A percentile compares a stretch with the other conserved stretches of the same genome.
Evolutionary conservation across 2,888 invertebrate species (phyloP).

Genomic region (Volucella inanis): DNA sequence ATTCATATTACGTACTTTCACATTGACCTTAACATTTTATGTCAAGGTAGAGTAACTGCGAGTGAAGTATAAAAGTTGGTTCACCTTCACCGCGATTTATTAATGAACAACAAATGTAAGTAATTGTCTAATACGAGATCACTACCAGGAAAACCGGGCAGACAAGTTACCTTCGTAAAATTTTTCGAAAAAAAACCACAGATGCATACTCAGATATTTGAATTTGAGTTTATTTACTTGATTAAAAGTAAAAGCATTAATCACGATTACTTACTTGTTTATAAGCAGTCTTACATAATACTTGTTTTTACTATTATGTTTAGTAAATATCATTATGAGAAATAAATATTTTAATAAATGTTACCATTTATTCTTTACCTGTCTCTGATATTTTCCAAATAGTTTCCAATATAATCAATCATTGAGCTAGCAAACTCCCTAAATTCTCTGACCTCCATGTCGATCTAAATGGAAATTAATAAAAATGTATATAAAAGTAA

Average conservation of each 20-base stretch:
- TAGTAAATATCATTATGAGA: conserved; percentile 19
- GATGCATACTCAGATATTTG: background rate
- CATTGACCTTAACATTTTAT: conserved; percentile 22
- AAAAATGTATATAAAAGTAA: conserved; percentile 2
- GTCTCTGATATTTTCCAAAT: conserved; percentile 96
- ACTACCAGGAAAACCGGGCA: conserved; percentile 19
- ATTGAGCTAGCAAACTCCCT: conserved; percentile 95
- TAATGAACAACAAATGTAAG: conserved; percentile 2
- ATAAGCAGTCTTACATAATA: too few species aligned
- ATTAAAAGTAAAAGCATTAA: background rate
- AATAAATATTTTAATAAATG: conserved; percentile 33
- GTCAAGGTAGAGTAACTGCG: conserved; percentile 31
- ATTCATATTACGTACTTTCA: background rate
- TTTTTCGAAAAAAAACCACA: background rate
- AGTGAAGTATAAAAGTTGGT: conserved; percentile 28
- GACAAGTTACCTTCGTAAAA: conserved; percentile 1
- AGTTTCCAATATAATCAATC: conserved; percentile 96
- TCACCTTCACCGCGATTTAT: conserved; percentile 43
- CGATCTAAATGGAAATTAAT: conserved; percentile 78
- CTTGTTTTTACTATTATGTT: too few species aligned
- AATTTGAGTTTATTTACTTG: background rate
- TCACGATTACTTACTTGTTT: too few species aligned
- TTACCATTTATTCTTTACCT: conserved; percentile 85
- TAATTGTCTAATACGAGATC: conserved; percentile 7
- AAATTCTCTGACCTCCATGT: conserved; percentile 92